Evolutionary conservation across 2,113 vertebrate genomes (phyloP).

Genomic region (Beaufortia kweichowensis): DNA sequence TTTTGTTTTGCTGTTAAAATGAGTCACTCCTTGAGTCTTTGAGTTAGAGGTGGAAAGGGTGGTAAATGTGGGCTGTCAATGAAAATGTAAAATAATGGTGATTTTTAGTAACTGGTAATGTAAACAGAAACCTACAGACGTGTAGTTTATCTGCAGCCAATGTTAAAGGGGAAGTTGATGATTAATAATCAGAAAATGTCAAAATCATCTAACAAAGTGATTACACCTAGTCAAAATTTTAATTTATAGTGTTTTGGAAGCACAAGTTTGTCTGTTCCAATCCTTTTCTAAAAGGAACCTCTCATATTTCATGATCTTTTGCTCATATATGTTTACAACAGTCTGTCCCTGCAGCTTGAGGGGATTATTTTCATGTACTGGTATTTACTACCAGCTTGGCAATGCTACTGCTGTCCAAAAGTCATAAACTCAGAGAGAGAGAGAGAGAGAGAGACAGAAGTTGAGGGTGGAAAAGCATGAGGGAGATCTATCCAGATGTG

Average conservation of each 20-base stretch:
- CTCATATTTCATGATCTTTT: background rate
- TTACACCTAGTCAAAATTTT: no score
- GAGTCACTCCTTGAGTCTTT: background rate
- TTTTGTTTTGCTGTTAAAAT: background rate
- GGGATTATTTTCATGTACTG: conserved; percentile 10
- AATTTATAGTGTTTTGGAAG: no score
- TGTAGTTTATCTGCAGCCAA: no score
- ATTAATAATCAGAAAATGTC: no score
- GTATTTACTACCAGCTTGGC: conserved; percentile 38
- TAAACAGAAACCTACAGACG: no score
- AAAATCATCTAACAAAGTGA: no score
- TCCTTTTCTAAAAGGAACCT: background rate
- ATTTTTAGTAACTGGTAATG: no score
- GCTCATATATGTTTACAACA: background rate
- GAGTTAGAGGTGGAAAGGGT: background rate
- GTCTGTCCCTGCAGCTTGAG: background rate
- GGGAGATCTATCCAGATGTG: conserved; percentile 12
- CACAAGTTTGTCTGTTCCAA: background rate
- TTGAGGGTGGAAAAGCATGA: conserved; percentile 8
- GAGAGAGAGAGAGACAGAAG: no score
- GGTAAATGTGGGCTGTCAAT: background rate
- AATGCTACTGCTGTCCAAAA: conserved; percentile 14
- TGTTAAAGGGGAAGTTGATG: no score
- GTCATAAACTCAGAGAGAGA: no score
- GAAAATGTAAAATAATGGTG: background rate